Base-by-base conservation (phyloP, 1,140 invertebrate species). In the Camponotus floridanus region DNA sequence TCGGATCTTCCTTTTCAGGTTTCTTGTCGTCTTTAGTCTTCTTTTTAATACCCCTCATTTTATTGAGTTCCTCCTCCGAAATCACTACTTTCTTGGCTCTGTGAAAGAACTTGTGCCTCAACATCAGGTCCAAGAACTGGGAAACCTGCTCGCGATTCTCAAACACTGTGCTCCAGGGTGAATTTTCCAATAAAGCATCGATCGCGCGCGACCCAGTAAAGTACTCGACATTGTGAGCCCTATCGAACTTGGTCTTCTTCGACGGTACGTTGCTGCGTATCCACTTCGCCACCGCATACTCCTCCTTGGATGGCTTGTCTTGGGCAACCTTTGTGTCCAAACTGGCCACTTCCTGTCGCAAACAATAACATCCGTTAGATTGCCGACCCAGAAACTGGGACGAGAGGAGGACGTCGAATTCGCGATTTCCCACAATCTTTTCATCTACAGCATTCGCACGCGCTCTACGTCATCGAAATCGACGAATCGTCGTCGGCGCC, bases 211-310 rank as follows among this genome's bases (percentile, higher is more conserved):
- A 96, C 97, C 98, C 98, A 90, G 98, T 98, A 91, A 99, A 99
- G 95, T 99, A 99, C 94, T 99, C 98, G 0, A 99, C 99, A 95
- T 98, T 98, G 94, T 99, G 99, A 91, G 98, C 98, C 64, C 98
- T 96, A 51, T 94, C 92, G 93, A 99, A 99, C 95, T 98, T 99
- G 0, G 98, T 99, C 93, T 98, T 98, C 95, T 99, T 99, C 8
- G 97, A 98, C 18, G 98, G 98, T 18, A 99, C 97, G 95, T 99
- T 99, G 86, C 98, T 98, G 68, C 98, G 97, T 64, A 99, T 95
- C 97, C 98, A 99, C 94, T 99, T 99, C 0, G 98, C 99, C 33
- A 99, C 96, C 0, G 97, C 96, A 95, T 99, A 99, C 94, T 99
- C 98, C 67, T 99, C 97, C 95, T 99, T 99, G 2, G 97, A 96